These are phyloP conservation scores for Dasyurus viverrinus DNA, from an alignment of 2,113 vertebrate genomes.

Conservation along the genomic window DNA sequence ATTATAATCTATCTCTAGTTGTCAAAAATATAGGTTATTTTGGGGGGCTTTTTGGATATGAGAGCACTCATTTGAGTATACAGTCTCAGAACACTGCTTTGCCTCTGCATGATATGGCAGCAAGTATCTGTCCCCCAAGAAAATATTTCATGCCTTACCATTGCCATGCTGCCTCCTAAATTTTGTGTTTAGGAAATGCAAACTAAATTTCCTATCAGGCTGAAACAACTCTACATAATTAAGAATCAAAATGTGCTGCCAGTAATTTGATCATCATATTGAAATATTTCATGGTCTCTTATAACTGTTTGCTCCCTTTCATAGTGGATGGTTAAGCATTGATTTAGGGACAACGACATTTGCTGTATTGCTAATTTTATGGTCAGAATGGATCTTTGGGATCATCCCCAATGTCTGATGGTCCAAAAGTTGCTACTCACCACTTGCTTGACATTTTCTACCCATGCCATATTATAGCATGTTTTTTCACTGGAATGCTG, in stretches of 20 bases:
- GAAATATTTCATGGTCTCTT: background rate
- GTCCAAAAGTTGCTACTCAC: conserved; percentile 80
- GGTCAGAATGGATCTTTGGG: background rate
- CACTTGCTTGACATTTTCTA: conserved; percentile 92
- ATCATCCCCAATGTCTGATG: background rate
- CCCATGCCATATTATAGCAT: conserved; percentile 87
- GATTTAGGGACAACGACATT: background rate
- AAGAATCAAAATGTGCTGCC: background rate
- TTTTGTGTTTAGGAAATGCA: background rate
- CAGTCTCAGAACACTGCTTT: background rate
- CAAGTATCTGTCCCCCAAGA: background rate
- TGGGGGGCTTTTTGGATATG: background rate
- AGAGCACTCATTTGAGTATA: background rate
- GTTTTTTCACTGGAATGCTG: conserved; percentile 92
- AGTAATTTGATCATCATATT: no score
- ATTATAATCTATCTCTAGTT: background rate
- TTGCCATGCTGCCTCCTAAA: background rate
- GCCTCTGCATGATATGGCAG: background rate
- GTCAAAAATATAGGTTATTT: background rate
- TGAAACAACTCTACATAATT: background rate
- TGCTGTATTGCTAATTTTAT: background rate
- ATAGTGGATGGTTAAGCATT: no score
- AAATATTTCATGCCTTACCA: background rate
- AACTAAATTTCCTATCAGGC: background rate
- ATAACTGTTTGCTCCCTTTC: background rate